Base-by-base conservation (phyloP, 2,113 vertebrate genomes). In the Ctenomys sociabilis region DNA sequence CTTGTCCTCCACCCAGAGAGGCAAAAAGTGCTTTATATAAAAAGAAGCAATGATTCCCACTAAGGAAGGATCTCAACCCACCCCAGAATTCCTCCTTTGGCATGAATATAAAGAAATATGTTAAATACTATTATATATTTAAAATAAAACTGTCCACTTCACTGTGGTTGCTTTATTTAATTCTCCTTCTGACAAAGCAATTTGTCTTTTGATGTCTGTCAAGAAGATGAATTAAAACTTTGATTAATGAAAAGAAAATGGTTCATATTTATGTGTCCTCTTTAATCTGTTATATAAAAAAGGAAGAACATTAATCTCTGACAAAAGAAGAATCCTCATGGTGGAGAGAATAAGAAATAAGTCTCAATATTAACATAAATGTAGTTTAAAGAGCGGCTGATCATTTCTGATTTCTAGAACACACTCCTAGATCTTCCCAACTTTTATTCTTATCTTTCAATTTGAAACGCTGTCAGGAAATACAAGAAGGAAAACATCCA, bases 211-310 rank as follows among this genome's bases (percentile, higher is more conserved):
- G 43, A 94, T 94, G 43, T 85, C 94, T 90, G 96, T 85, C 84
- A 93, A 94, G 40, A 91, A 95, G 63, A 93, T 63, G 40, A 92
- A 97, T 95, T 96, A 96, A 91, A 94, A 83, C n/a, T 94, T 68
- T 94, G 81, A 94, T 96, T 96, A 96, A 96, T 93, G 81, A 95
- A 96, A 95, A 91, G 43, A 77, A 94, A 64, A 96, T 64, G 59
- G 92, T 86, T 95, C 66, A 89, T 94, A 95, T 93, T 96, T 88
- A 87, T 52, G 91, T 37, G 32, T 82, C 66, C 88, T 90, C 87
- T 95, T 95, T 95, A 90, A 94, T 97, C 88, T 90, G 94, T 78
- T 89, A 52, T 80, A 64, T 96, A 59, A 95, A 96, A 88, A 59
- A 12, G 72, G 75, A 13, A 45, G 24, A 91, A 77, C 75, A 90